These are phyloP conservation scores for Drosophila atripex DNA, from an alignment of 2,888 invertebrate genomes.

Conservation along the genomic window DNA sequence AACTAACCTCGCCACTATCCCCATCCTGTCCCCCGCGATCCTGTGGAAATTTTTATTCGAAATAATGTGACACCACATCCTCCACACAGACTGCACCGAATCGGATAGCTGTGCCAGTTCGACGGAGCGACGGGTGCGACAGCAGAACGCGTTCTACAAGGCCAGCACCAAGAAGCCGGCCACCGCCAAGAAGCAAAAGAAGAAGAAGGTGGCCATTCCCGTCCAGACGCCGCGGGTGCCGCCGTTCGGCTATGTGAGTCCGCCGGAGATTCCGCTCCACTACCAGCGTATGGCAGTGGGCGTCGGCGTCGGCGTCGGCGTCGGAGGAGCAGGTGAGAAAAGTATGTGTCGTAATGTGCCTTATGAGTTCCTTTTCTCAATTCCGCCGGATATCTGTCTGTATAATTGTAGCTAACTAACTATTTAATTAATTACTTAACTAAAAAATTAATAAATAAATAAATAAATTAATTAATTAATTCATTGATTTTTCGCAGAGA, in stretches of 20 bases:
- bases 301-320: constrained; percentile 43
- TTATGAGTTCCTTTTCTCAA: not conserved
- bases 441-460: not conserved
- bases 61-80: no score
- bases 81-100: constrained; percentile 88
- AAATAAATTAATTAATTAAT: not conserved
- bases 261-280: constrained; percentile 87
- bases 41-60: no score
- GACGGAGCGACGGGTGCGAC: constrained; percentile 85
- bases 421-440: not conserved
- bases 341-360: constrained; percentile 79
- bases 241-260: constrained; percentile 88
- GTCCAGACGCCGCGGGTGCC: constrained; percentile 93
- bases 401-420: no score
- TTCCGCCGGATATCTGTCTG: not conserved
- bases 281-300: constrained; percentile 84
- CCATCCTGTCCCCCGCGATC: no score
- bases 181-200: constrained; percentile 89
- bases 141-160: constrained; percentile 87
- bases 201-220: constrained; percentile 91
- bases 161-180: constrained; percentile 88
- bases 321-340: constrained; percentile 80
- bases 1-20: no score
- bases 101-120: constrained; percentile 92
- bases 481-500: constrained; percentile 58